Conservation (phyloP, 2,888 invertebrate genomes). For the Plutella xylostella region DNA sequence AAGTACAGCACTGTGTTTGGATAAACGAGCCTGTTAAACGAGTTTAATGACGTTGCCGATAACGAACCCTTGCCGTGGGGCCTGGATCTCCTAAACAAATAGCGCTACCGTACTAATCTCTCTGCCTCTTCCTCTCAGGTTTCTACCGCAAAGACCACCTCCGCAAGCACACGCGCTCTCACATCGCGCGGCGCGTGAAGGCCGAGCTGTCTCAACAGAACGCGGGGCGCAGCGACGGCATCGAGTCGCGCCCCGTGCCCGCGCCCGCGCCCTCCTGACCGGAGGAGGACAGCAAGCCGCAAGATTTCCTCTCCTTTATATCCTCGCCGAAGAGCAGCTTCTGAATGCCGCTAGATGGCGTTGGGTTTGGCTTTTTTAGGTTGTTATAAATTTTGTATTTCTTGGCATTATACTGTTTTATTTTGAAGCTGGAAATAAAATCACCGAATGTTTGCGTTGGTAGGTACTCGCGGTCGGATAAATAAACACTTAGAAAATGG, state of each 20-base stretch:
- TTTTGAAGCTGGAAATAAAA: too few species aligned
- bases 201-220: slow-evolving; percentile 83
- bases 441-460: too few species aligned
- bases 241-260: slow-evolving; percentile 26
- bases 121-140: slow-evolving; percentile 64
- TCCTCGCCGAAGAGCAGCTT: slow-evolving; percentile 51
- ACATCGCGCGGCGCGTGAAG: slow-evolving; percentile 80
- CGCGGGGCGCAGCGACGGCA: slow-evolving; percentile 32
- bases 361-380: too few species aligned
- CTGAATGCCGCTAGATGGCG: slow-evolving; percentile 21
- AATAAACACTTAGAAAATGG: too few species aligned
- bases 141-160: slow-evolving; percentile 85
- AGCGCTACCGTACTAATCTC: too few species aligned
- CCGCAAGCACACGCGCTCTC: slow-evolving; percentile 83
- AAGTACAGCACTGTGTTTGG: too few species aligned
- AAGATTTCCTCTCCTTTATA: slow-evolving; percentile 51
- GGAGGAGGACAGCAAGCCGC: slow-evolving; percentile 23
- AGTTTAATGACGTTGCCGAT: too few species aligned
- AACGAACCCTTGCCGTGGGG: too few species aligned
- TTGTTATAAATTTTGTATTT: too few species aligned
- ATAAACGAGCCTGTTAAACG: too few species aligned
- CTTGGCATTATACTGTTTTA: too few species aligned
- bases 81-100: too few species aligned
- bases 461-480: not conserved
- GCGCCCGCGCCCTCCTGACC: slow-evolving; percentile 31